Conservation (phyloP, 2,113 vertebrate genomes). For the Peromyscus leucopus region DNA sequence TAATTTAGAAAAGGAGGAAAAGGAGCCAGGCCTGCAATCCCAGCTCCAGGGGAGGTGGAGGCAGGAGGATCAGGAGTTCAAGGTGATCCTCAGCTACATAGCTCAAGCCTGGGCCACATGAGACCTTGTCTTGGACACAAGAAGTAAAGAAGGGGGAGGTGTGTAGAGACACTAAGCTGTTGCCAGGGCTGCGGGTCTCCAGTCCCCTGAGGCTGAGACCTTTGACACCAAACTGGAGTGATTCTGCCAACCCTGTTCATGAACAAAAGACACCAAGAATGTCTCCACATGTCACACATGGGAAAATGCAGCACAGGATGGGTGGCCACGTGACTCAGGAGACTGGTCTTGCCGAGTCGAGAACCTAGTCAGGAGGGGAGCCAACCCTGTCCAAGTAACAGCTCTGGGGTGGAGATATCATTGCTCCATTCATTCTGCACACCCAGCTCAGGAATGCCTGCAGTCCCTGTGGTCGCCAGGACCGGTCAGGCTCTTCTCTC, state of each 20-base stretch:
- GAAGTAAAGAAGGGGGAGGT: not conserved
- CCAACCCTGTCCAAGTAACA: not conserved
- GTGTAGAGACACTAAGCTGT: not conserved
- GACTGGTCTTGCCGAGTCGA: not conserved
- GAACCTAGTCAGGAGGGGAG: not conserved
- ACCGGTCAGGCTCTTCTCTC: not conserved
- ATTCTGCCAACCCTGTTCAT: too few relatives aligned
- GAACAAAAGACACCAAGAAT: not conserved
- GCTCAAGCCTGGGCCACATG: not conserved
- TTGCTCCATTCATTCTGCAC: fast-evolving
- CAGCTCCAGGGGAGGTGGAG: not conserved
- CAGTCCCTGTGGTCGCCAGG: too few relatives aligned
- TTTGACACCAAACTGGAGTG: too few relatives aligned
- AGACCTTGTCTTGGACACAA: not conserved
- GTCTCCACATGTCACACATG: not conserved
- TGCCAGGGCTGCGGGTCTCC: fast-evolving
- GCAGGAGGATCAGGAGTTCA: not conserved
- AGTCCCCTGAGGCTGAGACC: not conserved
- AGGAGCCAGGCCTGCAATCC: not conserved
- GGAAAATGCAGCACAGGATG: not conserved
- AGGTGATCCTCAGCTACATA: not conserved
- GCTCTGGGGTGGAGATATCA: fast-evolving
- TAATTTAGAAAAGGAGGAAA: slow-evolving; percentile 11
- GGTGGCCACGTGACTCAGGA: not conserved
- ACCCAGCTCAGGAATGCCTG: not conserved